A percentile compares a stretch with the other conserved stretches of the same genome.
phyloP scores from a whole-genome alignment of 2,797 vertebrate species.

The Moxostoma hubbsi region DNA sequence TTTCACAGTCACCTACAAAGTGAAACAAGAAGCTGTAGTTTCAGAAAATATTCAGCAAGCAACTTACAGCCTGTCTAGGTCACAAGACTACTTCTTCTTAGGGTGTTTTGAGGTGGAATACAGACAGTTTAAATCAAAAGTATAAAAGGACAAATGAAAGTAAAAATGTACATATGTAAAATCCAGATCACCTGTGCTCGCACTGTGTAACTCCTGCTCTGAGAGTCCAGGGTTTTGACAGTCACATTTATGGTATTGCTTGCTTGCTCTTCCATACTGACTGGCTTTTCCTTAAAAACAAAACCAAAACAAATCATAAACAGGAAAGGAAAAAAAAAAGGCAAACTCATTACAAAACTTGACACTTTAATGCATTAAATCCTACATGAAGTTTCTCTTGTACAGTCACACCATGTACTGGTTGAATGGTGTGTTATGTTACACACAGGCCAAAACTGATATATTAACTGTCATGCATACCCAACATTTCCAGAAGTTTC shows the following conservation, averaged over 20 bases:
- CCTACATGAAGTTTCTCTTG: background rate
- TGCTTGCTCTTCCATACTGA: constrained; percentile 81
- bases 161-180: background rate
- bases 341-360: too few species aligned
- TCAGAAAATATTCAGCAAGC: background rate
- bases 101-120: background rate
- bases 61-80: background rate
- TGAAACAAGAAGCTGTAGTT: background rate
- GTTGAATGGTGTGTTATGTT: background rate
- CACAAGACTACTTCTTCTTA: background rate
- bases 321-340: too few species aligned
- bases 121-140: background rate
- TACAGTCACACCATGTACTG: background rate
- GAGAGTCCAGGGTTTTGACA: constrained; percentile 93
- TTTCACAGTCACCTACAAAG: constrained; percentile 85
- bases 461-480: background rate
- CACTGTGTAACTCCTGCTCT: constrained; percentile 90
- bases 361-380: background rate
- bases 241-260: constrained; percentile 84
- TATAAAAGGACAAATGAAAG: background rate
- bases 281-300: background rate
- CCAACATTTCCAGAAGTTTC: background rate
- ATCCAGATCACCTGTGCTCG: constrained; percentile 80
- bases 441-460: constrained; percentile 1
- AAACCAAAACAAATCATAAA: background rate